Evolutionary conservation across 2,797 vertebrate genomes (phyloP).

Genomic region (Psittacula echo): DNA sequence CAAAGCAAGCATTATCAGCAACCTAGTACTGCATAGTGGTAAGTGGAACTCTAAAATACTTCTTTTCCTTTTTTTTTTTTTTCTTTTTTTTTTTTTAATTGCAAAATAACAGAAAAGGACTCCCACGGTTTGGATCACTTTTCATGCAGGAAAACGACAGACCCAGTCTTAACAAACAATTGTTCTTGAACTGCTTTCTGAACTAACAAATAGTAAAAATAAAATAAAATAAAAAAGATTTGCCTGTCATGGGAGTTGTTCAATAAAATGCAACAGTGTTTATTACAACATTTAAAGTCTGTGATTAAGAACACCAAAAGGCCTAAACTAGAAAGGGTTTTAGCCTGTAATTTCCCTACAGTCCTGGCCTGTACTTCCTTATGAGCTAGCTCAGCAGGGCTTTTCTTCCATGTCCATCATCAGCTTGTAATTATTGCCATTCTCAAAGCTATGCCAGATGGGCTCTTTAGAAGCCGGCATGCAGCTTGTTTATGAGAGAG

Average conservation of each 20-base stretch:
- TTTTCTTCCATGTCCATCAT: constrained; percentile 84
- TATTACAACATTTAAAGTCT: constrained; percentile 85
- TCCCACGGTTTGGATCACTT: constrained; percentile 31
- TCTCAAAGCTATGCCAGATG: constrained; percentile 86
- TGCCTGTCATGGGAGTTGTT: constrained; percentile 78
- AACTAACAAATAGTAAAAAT: constrained; percentile 77
- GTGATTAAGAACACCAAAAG: constrained; percentile 86
- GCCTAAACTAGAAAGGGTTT: constrained; percentile 83
- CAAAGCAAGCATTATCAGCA: background rate
- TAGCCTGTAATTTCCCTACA: constrained; percentile 85
- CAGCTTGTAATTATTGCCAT: constrained; percentile 88
- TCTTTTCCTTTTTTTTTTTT: background rate
- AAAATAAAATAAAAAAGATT: constrained; percentile 79
- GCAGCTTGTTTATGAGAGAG: constrained; percentile 80
- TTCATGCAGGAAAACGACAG: constrained; percentile 45
- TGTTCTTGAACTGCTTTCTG: background rate
- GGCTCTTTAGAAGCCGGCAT: constrained; percentile 82
- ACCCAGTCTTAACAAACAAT: background rate
- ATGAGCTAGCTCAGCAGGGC: constrained; percentile 81
- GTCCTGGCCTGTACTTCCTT: constrained; percentile 82
- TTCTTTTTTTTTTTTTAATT: background rate
- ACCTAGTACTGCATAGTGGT: background rate
- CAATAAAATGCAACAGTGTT: constrained; percentile 84
- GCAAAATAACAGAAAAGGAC: constrained; percentile 15
- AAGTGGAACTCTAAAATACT: background rate